Evolutionary conservation across 2,888 invertebrate species (phyloP).

Genomic region (Galeruca laticollis): DNA sequence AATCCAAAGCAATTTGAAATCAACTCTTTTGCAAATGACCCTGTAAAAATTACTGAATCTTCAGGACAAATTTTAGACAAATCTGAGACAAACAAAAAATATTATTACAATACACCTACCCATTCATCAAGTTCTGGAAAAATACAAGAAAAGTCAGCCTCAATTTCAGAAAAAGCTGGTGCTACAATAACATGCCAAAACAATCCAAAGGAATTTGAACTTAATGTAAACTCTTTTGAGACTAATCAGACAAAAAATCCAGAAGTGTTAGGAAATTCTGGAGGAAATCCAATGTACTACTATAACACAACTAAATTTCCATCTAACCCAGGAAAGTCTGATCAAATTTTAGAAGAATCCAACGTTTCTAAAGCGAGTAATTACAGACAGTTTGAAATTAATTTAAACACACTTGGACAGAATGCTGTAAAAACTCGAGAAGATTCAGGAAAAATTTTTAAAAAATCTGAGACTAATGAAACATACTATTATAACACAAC

Average conservation of each 20-base stretch:
- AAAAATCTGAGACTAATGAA: not conserved
- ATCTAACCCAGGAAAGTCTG: not conserved
- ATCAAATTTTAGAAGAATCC: not conserved
- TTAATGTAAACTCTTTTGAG: not conserved
- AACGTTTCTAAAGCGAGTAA: not conserved
- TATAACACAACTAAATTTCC: not conserved
- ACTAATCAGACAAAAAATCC: not conserved
- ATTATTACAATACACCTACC: not conserved
- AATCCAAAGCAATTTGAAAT: conserved; percentile 8
- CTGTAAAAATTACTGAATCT: not conserved
- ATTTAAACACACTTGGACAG: not conserved
- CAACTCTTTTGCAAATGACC: not conserved
- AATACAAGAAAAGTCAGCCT: not conserved
- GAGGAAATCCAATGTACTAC: not conserved
- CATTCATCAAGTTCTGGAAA: not conserved
- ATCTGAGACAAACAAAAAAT: not conserved
- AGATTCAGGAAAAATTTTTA: not conserved
- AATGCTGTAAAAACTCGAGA: not conserved
- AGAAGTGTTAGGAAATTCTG: not conserved
- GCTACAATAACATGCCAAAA: not conserved
- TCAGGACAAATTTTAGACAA: not conserved
- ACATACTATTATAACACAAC: not conserved
- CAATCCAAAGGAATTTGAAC: conserved; percentile 6
- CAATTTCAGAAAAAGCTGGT: not conserved
- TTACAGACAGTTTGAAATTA: not conserved